phyloP scores from a whole-genome alignment of 1,140 invertebrate species.

The Brachionus plicatilis region DNA sequence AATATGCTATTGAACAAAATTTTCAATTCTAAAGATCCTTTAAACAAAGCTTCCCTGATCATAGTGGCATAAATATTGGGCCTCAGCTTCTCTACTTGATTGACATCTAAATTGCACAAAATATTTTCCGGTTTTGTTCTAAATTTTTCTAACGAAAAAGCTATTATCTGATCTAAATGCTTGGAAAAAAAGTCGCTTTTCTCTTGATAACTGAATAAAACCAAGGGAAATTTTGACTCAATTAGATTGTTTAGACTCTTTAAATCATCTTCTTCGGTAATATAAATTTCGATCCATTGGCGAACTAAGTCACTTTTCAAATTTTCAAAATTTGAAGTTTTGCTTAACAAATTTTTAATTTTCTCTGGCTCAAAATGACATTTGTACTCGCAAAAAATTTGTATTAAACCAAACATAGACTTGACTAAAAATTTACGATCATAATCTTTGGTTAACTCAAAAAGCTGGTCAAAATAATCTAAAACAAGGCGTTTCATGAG shows the following conservation, averaged over 20 bases:
- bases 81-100: background rate
- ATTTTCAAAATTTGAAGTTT: background rate
- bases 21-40: background rate
- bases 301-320: background rate
- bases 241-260: background rate
- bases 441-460: background rate
- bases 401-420: background rate
- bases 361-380: background rate
- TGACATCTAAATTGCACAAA: background rate
- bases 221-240: background rate
- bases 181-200: background rate
- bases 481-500: background rate
- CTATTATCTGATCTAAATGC: background rate
- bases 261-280: background rate
- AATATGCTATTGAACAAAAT: background rate
- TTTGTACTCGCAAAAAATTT: background rate
- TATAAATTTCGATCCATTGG: slow-evolving; percentile 9
- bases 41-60: background rate
- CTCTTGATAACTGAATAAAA: background rate
- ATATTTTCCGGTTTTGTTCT: background rate
- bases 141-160: background rate
- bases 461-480: background rate
- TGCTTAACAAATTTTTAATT: background rate
- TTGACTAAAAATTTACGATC: background rate
- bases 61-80: background rate